phyloP scores from a whole-genome alignment of 2,113 vertebrate species.

The Pachycephala philippinensis region DNA sequence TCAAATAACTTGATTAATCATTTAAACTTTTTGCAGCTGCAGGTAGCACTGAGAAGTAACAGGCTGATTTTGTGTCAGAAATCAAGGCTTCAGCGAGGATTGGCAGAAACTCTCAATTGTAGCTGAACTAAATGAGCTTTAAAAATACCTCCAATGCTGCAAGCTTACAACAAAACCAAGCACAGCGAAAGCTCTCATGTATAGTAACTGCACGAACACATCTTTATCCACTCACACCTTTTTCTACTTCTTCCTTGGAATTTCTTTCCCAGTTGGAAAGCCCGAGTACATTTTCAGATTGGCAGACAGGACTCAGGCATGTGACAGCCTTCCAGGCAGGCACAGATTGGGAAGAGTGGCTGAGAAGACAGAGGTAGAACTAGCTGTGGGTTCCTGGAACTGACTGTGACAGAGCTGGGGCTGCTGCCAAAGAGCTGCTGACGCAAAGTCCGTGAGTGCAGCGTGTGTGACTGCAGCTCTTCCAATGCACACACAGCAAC shows the following conservation, averaged over 20 bases:
- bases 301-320: background rate
- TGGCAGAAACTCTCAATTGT: background rate
- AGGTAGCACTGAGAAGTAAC: background rate
- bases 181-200: background rate
- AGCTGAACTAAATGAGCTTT: background rate
- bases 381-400: background rate
- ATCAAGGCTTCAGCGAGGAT: background rate
- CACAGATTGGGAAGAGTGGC: background rate
- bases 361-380: background rate
- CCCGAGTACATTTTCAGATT: background rate
- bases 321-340: background rate
- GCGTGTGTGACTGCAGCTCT: background rate
- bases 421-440: background rate
- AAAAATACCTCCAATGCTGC: background rate
- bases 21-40: background rate
- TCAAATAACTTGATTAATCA: conserved; percentile 46
- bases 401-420: background rate
- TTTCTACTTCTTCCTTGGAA: background rate
- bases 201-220: background rate
- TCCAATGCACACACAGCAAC: background rate
- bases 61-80: background rate
- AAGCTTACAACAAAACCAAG: background rate
- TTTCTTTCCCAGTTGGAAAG: background rate
- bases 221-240: background rate
- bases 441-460: background rate